Base-by-base conservation (phyloP, 2,888 invertebrate species). In the Apamea sordens region DNA sequence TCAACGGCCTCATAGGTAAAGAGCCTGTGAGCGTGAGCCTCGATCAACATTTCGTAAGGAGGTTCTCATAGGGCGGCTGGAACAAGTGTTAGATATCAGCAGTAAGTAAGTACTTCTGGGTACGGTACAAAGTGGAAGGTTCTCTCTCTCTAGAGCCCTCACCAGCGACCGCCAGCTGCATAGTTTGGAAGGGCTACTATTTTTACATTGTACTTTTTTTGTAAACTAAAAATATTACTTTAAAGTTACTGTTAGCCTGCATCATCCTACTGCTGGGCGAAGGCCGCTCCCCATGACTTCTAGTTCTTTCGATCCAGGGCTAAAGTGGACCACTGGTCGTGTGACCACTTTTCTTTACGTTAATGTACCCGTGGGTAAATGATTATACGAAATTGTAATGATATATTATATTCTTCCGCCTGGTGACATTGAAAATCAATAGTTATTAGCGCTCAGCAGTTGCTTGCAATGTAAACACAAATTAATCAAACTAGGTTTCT, bases 1-100 rank as follows among this genome's bases (percentile, higher is more conserved):
- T 36, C 76, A 76, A 47, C 61, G n/a, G 2, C 76, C 76, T 56
- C 36, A n/a, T 61, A 36, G n/a, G n/a, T 50, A 61, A 74, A 47
- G n/a, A 76, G 21, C 10, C 21, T 47, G 10, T n/a, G 21, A 61
- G 7, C 47, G 10, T n/a, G 21, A 61, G 7, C 47, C n/a, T 36
- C 15, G 5, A 76, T 76, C n/a, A 50, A 77, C 6, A 63, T 63
- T 63, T 75, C 1, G 47, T 59, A 8, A 69, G 7, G 11, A 24
- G 24, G 18, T 64, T 28, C n/a, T 13, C 21, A 74, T 18, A 21
- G n/a, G 32, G 56, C 15, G 2, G 44, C 18, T 75, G 24, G 11
- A 47, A 61, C 36, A 50, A 63, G 11, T 73, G 15, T 6, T 47
- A 13, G 56, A 18, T 15, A 24, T 2, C 21, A 21, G 18, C 21